phyloP scores from a whole-genome alignment of 2,888 invertebrate species.

The Tipula vernalis region DNA sequence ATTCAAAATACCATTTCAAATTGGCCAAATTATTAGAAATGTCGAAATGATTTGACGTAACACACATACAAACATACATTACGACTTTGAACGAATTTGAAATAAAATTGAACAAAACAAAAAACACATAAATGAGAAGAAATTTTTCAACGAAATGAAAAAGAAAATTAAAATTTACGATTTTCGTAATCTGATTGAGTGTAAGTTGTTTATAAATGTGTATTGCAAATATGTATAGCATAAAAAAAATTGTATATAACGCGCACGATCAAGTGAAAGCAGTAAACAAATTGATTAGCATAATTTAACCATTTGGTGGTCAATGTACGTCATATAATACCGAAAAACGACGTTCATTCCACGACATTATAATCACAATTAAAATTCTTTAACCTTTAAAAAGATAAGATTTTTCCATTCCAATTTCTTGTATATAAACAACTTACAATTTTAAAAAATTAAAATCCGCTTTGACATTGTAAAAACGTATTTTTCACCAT shows the following conservation, averaged over 20 bases:
- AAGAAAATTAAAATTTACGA: neutral
- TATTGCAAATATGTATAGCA: no score
- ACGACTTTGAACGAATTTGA: neutral
- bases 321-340: neutral
- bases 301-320: neutral
- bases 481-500: neutral
- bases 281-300: neutral
- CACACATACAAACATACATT: neutral
- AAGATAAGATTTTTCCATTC: neutral
- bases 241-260: neutral
- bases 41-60: neutral
- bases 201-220: neutral
- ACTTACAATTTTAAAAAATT: neutral
- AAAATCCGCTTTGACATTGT: neutral
- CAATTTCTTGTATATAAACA: neutral
- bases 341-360: neutral
- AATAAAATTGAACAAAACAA: no score
- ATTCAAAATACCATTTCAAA: neutral
- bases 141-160: neutral
- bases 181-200: neutral
- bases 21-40: neutral
- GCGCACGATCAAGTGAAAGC: neutral
- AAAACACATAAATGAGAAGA: neutral
- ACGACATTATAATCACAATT: neutral
- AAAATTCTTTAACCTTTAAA: neutral